Base-by-base conservation (phyloP, 2,113 vertebrate genomes). In the Benthochromis sp. region DNA sequence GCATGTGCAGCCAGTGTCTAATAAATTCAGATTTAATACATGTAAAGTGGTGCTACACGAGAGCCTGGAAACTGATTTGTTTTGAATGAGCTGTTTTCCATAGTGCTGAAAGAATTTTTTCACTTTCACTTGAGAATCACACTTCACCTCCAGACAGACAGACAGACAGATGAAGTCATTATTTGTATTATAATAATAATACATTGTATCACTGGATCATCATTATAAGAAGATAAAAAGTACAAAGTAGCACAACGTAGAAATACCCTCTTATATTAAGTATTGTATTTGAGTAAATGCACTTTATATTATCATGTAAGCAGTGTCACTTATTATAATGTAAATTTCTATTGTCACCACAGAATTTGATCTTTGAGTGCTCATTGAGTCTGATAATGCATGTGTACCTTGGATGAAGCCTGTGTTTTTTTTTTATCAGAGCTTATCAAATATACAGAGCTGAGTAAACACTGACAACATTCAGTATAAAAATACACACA, bases 391-490 rank as follows among this genome's bases (percentile, higher is more conserved):
- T 88, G 47, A 93, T 81, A 78, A 52, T 31, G 16, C 45, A 78
- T n/a, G 45, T 78, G 27, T 93, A 83, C 36, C 66, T 80, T 82
- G 81, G 88, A 93, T 76, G 78, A 90, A 83, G 36, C 36, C 45
- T 55, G 10, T 88, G 27, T 69, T 89, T 34, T 79, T 89, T 43
- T 83, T 84, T 90, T 50, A 92, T 94, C 90, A 3, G 7, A 9
- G 47, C 78, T 84, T 93, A 93, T 94, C 88, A 90, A 71, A 84
- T 63, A 81, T 54, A 91, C 85, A 92, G 66, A 81, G 50, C 14
- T 89, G 47, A 90, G 89, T 82, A 90, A 91, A 92, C 83, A 8
- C 24, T 63, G 43, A 82, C 54, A 82, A 54, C 43, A 29, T 78
- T 78, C 45, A 34, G 73, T 52, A 34, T 52, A 78, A 16, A 83